Evolutionary conservation across 2,888 invertebrate species (phyloP), one percentile per base, ranked within the genome.

Genomic region (Chymomyza fuscimana): DNA sequence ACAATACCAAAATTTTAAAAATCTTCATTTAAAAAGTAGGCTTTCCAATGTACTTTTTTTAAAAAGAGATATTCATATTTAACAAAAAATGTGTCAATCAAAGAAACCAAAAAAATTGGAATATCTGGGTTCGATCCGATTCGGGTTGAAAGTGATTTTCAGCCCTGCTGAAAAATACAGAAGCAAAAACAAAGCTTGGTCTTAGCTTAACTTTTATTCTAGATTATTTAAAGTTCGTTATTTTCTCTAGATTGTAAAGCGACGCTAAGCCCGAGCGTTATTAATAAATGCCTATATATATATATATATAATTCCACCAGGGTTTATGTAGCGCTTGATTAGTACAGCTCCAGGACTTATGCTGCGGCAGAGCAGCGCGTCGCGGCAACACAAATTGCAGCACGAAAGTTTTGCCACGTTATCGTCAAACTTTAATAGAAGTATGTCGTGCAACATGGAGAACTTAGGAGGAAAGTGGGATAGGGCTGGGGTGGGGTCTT

Each of bases 371-470:
- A 32, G 32, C 32, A 7, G 32, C 32, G 32, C 32, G 32, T 32
- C 32, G 32, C n/a, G n/a, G 40, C 12, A 67, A 72, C 74, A 79
- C 67, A 79, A 81, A 79, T 81, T 80, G 81, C 79, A 66, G 65
- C 67, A 77, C 79, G 67, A 81, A 81, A 81, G 66, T 81, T 81
- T 79, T 70, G 74, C 80, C 82, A 74, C 82, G 80, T 81, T 79
- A 81, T 80, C 77, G 82, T 81, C 73, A 65, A 79, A 80, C 79
- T 80, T 79, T 81, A 81, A 81, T 79, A 72, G 73, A 79, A 80
- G 82, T 80, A 79, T 80, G 82, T 81, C 80, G 82, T 80, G 82
- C 74, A 25, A 15, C 58, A 79, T 77, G 69, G 79, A 66, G 59
- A 64, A n/a, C 22, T 29, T 46, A 16, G 29, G 4, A 51, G 10